Percentiles rank a stretch among this genome's conserved stretches.
Evolutionary conservation across 2,113 vertebrate genomes (phyloP).

Genomic region (Marmota monax): DNA sequence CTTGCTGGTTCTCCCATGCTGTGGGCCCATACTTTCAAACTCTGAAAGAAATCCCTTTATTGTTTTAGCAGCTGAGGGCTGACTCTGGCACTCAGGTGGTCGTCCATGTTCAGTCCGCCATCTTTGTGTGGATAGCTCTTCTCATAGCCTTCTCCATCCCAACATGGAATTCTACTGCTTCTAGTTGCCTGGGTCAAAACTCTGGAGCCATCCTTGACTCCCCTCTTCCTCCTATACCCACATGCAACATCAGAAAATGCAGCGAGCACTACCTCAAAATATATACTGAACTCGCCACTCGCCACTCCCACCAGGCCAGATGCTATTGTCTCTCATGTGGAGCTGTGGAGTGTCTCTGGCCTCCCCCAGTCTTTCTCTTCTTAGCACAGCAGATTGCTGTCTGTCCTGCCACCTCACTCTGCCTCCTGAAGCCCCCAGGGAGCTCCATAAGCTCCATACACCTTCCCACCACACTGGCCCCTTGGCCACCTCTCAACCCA

Average conservation of each 20-base stretch:
- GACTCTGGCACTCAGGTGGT: accelerated
- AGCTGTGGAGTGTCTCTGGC: accelerated
- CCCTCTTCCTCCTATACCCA: background rate
- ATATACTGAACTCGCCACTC: background rate
- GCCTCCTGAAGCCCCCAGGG: background rate
- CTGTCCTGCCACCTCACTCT: background rate
- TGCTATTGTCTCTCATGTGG: background rate
- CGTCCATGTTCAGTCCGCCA: background rate
- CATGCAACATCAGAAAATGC: background rate
- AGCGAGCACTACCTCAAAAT: background rate
- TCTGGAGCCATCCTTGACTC: background rate
- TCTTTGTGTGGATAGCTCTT: accelerated
- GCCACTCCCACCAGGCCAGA: accelerated
- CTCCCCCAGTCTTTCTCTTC: background rate
- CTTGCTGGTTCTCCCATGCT: background rate
- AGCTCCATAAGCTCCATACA: background rate
- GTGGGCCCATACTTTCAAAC: background rate
- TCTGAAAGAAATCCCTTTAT: background rate
- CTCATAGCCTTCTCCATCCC: background rate
- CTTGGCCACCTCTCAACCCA: background rate
- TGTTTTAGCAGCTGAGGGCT: background rate
- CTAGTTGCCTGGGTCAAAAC: background rate
- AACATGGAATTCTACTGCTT: background rate
- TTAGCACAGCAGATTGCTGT: background rate
- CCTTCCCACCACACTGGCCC: background rate